phyloP scores from a whole-genome alignment of 2,797 vertebrate species.

The Prionace glauca region DNA sequence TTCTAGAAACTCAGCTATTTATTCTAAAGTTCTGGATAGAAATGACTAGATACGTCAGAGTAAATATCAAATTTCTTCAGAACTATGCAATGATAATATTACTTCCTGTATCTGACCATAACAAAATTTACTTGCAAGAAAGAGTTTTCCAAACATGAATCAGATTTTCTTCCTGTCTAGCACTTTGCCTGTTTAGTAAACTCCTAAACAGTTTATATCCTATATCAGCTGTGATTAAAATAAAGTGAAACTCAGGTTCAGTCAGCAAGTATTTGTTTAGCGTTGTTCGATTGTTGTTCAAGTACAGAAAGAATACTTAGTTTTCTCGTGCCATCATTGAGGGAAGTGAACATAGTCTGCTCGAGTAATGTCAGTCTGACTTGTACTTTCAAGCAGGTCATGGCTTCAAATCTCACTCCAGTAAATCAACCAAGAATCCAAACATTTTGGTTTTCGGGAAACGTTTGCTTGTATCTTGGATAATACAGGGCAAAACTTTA shows the following conservation, averaged over 20 bases:
- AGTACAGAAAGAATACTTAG: not conserved
- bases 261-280: not conserved
- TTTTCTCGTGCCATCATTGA: not conserved
- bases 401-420: not conserved
- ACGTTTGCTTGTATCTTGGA: not conserved
- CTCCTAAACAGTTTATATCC: not conserved
- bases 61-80: not conserved
- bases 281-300: not conserved
- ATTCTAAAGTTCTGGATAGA: slow-evolving; percentile 10
- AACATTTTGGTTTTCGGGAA: not conserved
- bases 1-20: not conserved
- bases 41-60: not conserved
- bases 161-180: not conserved
- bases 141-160: not conserved
- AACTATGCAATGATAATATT: slow-evolving; percentile 15
- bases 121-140: not conserved
- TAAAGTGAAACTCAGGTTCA: not conserved
- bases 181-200: not conserved
- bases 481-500: not conserved
- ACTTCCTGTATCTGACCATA: slow-evolving; percentile 30
- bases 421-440: not conserved
- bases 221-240: not conserved
- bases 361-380: not conserved
- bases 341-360: not conserved
- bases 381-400: not conserved